Base-by-base conservation (phyloP, 2,888 invertebrate genomes). In the Malacosoma neustria region DNA sequence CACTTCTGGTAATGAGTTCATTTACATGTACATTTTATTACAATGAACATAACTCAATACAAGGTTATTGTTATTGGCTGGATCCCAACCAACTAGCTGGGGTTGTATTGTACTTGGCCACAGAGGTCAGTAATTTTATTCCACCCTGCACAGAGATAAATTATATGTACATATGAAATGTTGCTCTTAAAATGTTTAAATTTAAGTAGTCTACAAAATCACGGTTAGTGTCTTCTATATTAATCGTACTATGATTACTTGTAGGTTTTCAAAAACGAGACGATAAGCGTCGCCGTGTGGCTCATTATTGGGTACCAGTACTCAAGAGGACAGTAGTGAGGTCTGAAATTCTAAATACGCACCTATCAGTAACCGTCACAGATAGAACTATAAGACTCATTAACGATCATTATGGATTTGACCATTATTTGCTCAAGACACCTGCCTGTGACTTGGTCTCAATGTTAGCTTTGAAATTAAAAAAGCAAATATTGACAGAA, bases 371-470 rank as follows among this genome's bases (percentile, higher is more conserved):
- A 0, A 88, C 91, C 3, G 92, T 98, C 0, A 99, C 99, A 4
- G 88, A 91, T 39, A 87, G 97, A 51, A 92, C 97, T 1, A 87
- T 97, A 37, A 86, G 89, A 50, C 87, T 96, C 46, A 96, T 99
- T 47, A 93, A 98, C 77, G 90, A 95, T 48, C 89, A 93, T 61
- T 93, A 92, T 80, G 99, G 99, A 5, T 94, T 99, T 58, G 99
- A 99, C 81, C 92, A 93, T 71, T 99, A 99, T 76, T 85, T 99
- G 57, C 87, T 99, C 13, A 93, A 96, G 91, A 97, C 96, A 7
- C 91, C 92, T 43, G 97, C 98, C 7, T 94, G 96, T 70, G 98
- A 99, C 77, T 84, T 99, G 38, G 90, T 91, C 52, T 97, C 98
- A 1, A 79, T 90, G 58, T 75, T 99, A 49, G 97, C 96, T 2